phyloP scores from a whole-genome alignment of 1,140 invertebrate species.

The Caenorhabditis latens region DNA sequence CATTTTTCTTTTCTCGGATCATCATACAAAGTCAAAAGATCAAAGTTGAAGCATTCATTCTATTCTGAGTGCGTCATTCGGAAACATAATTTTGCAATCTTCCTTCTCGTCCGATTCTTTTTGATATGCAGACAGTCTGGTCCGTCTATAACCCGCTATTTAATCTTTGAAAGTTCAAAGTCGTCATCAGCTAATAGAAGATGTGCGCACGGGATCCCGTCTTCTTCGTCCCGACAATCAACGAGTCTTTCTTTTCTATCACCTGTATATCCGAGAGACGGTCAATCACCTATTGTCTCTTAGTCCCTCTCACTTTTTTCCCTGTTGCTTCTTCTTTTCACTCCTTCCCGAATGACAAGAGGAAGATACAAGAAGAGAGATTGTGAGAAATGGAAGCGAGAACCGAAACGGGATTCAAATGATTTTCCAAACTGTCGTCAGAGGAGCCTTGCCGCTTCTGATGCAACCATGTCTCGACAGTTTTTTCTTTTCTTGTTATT shows the following conservation, averaged over 20 bases:
- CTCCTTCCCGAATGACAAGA: constrained; percentile 2
- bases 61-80: background rate
- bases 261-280: constrained; percentile 8
- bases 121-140: constrained; percentile 6
- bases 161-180: constrained; percentile 46
- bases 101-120: background rate
- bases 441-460: constrained; percentile 33
- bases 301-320: constrained; percentile 1
- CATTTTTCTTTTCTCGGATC: background rate
- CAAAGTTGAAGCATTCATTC: constrained; percentile 25
- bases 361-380: constrained; percentile 1
- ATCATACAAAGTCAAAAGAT: constrained; percentile 36
- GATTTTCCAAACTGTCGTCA: constrained; percentile 50
- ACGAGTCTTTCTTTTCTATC: constrained; percentile 12
- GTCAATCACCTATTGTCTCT: constrained; percentile 44
- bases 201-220: background rate
- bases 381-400: background rate
- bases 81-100: background rate
- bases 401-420: constrained; percentile 50
- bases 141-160: background rate
- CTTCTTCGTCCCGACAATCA: background rate
- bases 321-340: background rate
- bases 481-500: constrained; percentile 42
- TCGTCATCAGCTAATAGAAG: constrained; percentile 26
- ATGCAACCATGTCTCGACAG: constrained; percentile 45